Conservation (phyloP, 2,797 vertebrate species). For the Phalanger gymnotis region DNA sequence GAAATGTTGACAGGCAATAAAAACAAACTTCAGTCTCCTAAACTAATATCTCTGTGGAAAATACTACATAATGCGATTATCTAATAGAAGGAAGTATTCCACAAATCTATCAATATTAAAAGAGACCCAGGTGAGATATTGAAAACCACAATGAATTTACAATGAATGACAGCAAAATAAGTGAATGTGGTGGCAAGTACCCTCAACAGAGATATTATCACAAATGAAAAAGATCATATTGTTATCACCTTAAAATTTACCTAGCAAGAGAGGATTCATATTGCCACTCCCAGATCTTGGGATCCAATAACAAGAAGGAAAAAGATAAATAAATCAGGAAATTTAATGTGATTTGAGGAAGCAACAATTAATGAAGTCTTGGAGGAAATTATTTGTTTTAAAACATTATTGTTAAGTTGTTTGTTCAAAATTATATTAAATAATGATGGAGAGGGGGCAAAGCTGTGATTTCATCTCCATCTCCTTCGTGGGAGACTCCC, state of each 20-base stretch:
- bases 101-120: conserved; percentile 47
- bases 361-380: conserved; percentile 2
- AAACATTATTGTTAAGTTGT: neutral
- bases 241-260: neutral
- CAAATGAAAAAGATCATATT: neutral
- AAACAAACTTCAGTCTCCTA: conserved; percentile 62
- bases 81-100: conserved; percentile 58
- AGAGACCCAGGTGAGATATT: conserved; percentile 57
- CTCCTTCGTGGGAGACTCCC: too few species aligned
- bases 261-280: neutral
- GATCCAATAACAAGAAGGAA: neutral
- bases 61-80: conserved; percentile 67
- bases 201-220: neutral
- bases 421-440: conserved; percentile 2
- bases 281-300: neutral
- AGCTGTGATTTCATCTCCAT: too few species aligned
- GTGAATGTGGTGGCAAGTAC: neutral
- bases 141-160: conserved; percentile 65
- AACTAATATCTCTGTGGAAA: conserved; percentile 66
- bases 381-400: conserved; percentile 7
- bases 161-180: conserved; percentile 40
- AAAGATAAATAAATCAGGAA: neutral
- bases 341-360: neutral
- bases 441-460: neutral
- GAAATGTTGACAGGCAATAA: conserved; percentile 59